A percentile compares a stretch with the other conserved stretches of the same genome.
These are phyloP conservation scores for Chinchilla lanigera DNA, from an alignment of 2,113 vertebrate species.

Conservation along the genomic window DNA sequence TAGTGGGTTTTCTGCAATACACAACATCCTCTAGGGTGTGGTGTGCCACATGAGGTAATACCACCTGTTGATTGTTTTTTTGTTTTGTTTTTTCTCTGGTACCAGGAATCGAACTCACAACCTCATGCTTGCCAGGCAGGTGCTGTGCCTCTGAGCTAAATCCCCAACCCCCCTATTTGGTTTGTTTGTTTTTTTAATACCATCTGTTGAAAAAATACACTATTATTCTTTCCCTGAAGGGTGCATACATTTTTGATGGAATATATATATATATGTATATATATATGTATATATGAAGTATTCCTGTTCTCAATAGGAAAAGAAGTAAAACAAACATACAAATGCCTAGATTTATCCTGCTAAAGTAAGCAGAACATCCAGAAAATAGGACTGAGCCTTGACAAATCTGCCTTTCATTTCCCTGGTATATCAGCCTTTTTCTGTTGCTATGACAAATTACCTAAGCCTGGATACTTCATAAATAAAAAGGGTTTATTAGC, in stretches of 20 bases:
- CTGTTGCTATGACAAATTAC: neutral
- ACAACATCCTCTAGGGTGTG: neutral
- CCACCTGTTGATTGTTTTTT: too few relatives aligned
- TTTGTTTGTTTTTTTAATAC: too few relatives aligned
- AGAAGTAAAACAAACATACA: slow-evolving; percentile 19
- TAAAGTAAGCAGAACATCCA: neutral
- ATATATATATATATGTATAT: neutral
- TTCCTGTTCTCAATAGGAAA: slow-evolving; percentile 1
- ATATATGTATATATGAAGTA: neutral
- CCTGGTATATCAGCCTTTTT: neutral
- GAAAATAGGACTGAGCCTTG: neutral
- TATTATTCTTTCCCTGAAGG: neutral
- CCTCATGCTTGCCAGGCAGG: too few relatives aligned
- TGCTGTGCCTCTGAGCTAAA: too few relatives aligned
- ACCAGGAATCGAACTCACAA: too few relatives aligned
- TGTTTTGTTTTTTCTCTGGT: too few relatives aligned
- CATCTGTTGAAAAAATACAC: neutral
- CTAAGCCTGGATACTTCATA: neutral
- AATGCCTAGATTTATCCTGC: neutral
- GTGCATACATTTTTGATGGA: neutral
- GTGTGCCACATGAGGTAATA: neutral
- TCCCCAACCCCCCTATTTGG: too few relatives aligned
- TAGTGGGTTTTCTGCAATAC: neutral
- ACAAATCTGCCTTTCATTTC: slow-evolving; percentile 21
- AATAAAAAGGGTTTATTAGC: neutral